Conservation (phyloP, 2,797 vertebrate genomes). For the Acrossocheilus fasciatus region DNA sequence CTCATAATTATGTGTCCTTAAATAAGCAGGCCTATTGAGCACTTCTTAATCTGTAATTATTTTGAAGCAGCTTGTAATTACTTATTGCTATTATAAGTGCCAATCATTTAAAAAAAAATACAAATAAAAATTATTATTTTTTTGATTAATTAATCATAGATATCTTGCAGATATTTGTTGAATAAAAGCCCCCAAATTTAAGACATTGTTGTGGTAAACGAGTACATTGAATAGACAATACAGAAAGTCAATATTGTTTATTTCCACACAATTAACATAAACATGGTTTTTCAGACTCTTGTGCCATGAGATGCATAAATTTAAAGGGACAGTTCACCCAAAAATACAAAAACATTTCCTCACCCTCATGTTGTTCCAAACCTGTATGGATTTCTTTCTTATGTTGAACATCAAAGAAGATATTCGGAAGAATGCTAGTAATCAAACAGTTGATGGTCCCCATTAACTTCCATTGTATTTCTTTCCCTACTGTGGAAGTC, state of each 20-base stretch:
- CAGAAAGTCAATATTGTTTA: background rate
- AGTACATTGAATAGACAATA: background rate
- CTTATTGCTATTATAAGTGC: background rate
- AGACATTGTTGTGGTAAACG: background rate
- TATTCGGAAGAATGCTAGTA: background rate
- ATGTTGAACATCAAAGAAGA: background rate
- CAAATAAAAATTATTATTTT: too few relatives aligned
- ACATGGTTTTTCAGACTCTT: background rate
- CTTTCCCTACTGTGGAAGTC: too few relatives aligned
- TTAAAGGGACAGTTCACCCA: background rate
- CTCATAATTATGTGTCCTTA: background rate
- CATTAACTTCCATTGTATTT: too few relatives aligned
- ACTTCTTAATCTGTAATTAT: constrained; percentile 15
- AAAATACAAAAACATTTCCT: background rate
- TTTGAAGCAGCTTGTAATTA: background rate
- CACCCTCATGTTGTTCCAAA: background rate
- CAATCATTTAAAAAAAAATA: background rate
- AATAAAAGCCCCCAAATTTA: background rate
- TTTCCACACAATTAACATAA: background rate
- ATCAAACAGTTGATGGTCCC: too few relatives aligned
- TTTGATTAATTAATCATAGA: background rate
- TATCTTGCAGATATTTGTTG: background rate
- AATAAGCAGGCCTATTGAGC: background rate
- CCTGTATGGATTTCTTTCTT: background rate
- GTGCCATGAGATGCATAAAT: too few relatives aligned